A percentile compares a stretch with the other conserved stretches of the same genome.
Evolutionary conservation across 2,797 vertebrate genomes (phyloP).

Genomic region (Prionace glauca): DNA sequence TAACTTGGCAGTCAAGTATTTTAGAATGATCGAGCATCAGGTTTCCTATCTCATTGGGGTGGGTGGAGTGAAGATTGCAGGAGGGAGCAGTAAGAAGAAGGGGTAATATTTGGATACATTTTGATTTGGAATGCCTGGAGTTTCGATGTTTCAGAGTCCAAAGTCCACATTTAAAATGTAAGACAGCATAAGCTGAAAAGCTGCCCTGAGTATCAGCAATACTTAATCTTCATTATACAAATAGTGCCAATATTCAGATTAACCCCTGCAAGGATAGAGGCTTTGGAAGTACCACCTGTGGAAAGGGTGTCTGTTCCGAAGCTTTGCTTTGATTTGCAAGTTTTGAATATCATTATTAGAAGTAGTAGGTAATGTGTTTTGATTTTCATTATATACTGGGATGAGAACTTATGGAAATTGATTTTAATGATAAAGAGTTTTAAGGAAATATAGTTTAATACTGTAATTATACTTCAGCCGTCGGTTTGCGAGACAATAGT

Average conservation of each 20-base stretch:
- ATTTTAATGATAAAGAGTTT: constrained; percentile 7
- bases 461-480: background rate
- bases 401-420: background rate
- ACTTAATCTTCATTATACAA: background rate
- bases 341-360: background rate
- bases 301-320: background rate
- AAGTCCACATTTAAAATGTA: background rate
- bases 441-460: background rate
- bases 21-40: background rate
- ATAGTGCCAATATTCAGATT: background rate
- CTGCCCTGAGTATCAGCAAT: background rate
- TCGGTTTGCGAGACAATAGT: background rate
- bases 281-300: background rate
- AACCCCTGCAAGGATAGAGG: background rate
- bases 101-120: background rate
- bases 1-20: background rate
- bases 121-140: background rate
- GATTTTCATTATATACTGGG: background rate
- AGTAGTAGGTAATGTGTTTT: background rate
- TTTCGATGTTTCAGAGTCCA: background rate
- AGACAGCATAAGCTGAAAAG: background rate
- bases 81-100: too few relatives aligned
- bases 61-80: background rate
- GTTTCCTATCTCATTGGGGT: background rate
- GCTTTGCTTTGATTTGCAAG: background rate